A percentile compares a stretch with the other conserved stretches of the same genome.
Evolutionary conservation across 2,113 vertebrate species (phyloP).

Genomic region (Phylloscopus trochilus): DNA sequence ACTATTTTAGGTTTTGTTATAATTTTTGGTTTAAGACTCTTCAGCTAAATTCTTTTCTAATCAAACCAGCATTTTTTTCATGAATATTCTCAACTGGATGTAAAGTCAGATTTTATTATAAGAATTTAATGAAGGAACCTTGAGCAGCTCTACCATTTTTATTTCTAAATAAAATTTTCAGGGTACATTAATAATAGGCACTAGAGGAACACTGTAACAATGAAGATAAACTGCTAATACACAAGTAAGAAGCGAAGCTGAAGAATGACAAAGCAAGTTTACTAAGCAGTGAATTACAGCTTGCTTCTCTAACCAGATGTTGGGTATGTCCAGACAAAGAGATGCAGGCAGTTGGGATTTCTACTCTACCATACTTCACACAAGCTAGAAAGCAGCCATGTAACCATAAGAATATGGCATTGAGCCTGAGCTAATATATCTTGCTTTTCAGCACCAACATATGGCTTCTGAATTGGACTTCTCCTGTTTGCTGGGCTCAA

Average conservation of each 20-base stretch:
- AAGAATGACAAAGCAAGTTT: not conserved
- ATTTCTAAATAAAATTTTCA: not conserved
- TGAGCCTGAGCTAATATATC: not conserved
- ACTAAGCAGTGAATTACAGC: not conserved
- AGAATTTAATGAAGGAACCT: not conserved
- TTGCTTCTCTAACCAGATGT: not conserved
- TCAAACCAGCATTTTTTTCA: not conserved
- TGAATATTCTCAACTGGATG: not conserved
- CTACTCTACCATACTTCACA: not conserved
- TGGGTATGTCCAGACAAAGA: not conserved
- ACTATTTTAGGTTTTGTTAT: not conserved
- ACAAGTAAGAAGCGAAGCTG: not conserved
- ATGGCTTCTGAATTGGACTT: slow-evolving; percentile 6
- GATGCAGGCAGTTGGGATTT: not conserved
- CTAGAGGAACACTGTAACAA: not conserved
- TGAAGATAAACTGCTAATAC: not conserved
- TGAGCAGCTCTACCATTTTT: not conserved
- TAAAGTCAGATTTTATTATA: not conserved
- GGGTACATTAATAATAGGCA: not conserved
- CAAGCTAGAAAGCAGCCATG: not conserved
- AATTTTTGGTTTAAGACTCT: not conserved
- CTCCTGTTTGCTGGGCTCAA: not conserved
- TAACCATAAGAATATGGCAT: slow-evolving; percentile 5
- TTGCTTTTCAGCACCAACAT: slow-evolving; percentile 29
- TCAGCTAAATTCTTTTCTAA: not conserved